These are phyloP conservation scores for Pilophorus perplexus DNA, from an alignment of 2,888 invertebrate species.

Conservation along the genomic window DNA sequence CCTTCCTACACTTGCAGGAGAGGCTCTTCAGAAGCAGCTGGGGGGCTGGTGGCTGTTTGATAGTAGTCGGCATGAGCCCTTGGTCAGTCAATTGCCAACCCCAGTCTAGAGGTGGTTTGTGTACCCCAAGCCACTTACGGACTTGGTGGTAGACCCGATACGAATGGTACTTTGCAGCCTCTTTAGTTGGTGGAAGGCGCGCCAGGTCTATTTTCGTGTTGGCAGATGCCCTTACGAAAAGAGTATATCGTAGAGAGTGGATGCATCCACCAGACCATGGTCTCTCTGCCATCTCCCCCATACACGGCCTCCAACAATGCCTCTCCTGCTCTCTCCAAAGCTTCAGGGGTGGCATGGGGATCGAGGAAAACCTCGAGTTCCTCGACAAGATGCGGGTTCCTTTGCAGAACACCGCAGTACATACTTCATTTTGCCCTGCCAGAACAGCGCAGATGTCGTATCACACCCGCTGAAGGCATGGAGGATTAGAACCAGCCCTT, in stretches of 20 bases:
- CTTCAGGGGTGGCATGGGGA: conserved; percentile 15
- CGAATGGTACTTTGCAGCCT: neutral
- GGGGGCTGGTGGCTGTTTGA: conserved; percentile 2
- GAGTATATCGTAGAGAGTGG: neutral
- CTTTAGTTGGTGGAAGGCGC: too few relatives aligned
- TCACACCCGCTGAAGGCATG: conserved; percentile 17
- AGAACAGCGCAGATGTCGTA: conserved; percentile 5
- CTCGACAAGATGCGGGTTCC: neutral
- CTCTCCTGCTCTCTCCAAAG: neutral
- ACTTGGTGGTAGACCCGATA: conserved; percentile 10
- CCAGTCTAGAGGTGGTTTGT: neutral
- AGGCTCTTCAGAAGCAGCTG: neutral
- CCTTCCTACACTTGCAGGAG: too few relatives aligned
- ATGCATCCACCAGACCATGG: too few relatives aligned
- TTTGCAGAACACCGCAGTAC: neutral
- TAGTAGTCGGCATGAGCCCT: neutral
- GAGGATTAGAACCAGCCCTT: neutral
- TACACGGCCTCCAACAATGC: neutral
- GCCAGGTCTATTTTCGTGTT: neutral
- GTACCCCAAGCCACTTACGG: too few relatives aligned
- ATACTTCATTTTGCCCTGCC: conserved; percentile 17
- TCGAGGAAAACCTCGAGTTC: conserved; percentile 10
- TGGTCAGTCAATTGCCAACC: conserved; percentile 2
- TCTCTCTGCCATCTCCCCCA: neutral
- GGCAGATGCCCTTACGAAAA: conserved; percentile 1